phyloP scores from a whole-genome alignment of 2,888 invertebrate species.

The Limulus polyphemus region DNA sequence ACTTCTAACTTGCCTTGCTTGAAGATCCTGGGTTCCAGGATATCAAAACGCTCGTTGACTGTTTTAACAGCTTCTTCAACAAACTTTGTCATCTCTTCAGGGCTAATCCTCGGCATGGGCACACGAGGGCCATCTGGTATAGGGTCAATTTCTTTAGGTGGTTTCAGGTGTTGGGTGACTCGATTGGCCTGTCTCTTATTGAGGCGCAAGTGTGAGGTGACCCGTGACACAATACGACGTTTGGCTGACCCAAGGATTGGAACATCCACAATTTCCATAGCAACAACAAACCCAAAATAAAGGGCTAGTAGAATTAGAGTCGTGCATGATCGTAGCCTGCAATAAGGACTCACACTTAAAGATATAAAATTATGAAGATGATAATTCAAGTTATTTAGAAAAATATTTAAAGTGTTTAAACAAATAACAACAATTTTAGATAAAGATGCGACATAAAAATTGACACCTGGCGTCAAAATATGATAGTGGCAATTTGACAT shows the following conservation, averaged over 20 bases:
- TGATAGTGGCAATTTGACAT: too few species aligned
- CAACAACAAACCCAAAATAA: not conserved
- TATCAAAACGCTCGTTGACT: conserved; percentile 19
- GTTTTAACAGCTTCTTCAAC: conserved; percentile 18
- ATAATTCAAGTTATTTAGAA: too few species aligned
- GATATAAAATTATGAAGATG: too few species aligned
- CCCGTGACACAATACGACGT: conserved; percentile 18
- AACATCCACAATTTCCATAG: conserved; percentile 17
- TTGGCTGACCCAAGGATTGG: conserved; percentile 17
- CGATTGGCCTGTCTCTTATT: conserved; percentile 17
- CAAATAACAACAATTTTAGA: too few species aligned
- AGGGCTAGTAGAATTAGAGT: not conserved
- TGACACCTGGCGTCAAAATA: too few species aligned
- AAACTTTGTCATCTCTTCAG: conserved; percentile 19
- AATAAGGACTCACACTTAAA: too few species aligned
- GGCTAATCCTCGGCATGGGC: conserved; percentile 19
- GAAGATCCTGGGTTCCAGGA: conserved; percentile 24
- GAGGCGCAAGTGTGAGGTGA: conserved; percentile 14
- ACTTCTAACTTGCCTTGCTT: conserved; percentile 19
- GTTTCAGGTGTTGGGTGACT: conserved; percentile 19
- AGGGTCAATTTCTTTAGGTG: conserved; percentile 16
- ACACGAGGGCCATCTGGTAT: conserved; percentile 22
- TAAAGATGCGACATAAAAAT: too few species aligned
- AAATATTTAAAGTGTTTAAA: too few species aligned
- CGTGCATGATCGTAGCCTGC: too few species aligned